These are phyloP conservation scores for Ophiothrix spiculata DNA, from an alignment of 35 echinoderm and acorn worm species.

Conservation along the genomic window DNA sequence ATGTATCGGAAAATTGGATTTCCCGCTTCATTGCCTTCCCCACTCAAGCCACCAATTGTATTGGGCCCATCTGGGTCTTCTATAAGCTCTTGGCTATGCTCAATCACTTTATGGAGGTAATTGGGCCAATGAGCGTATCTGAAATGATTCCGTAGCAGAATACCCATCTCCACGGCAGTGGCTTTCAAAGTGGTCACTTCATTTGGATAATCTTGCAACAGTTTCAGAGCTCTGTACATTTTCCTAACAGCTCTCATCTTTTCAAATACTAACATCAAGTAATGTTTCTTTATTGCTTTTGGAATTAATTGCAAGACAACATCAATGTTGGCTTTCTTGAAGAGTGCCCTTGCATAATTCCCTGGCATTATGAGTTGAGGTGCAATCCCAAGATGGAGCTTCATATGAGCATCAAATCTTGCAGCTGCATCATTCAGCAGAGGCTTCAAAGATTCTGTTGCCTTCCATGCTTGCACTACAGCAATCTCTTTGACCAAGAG, in stretches of 20 bases:
- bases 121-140: constrained; percentile 39
- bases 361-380: constrained; percentile 53
- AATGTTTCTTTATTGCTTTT: not conserved
- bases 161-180: constrained; percentile 28
- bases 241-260: constrained; percentile 11
- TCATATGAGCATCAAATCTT: constrained; percentile 11
- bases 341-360: constrained; percentile 18
- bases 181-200: constrained; percentile 30
- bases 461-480: constrained; percentile 12
- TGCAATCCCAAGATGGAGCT: not conserved
- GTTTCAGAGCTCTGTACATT: not conserved
- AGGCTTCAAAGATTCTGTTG: not conserved
- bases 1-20: constrained; percentile 10
- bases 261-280: not conserved
- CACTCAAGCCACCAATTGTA: constrained; percentile 24
- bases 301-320: constrained; percentile 10
- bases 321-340: constrained; percentile 3
- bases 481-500: constrained; percentile 33
- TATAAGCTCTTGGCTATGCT: constrained; percentile 40
- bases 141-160: constrained; percentile 17
- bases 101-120: constrained; percentile 53
- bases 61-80: constrained; percentile 19
- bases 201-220: not conserved
- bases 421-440: constrained; percentile 16
- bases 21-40: constrained; percentile 8